A percentile compares a stretch with the other conserved stretches of the same genome.
phyloP scores from a whole-genome alignment of 23 tunicate species.

The Styela plicata region DNA sequence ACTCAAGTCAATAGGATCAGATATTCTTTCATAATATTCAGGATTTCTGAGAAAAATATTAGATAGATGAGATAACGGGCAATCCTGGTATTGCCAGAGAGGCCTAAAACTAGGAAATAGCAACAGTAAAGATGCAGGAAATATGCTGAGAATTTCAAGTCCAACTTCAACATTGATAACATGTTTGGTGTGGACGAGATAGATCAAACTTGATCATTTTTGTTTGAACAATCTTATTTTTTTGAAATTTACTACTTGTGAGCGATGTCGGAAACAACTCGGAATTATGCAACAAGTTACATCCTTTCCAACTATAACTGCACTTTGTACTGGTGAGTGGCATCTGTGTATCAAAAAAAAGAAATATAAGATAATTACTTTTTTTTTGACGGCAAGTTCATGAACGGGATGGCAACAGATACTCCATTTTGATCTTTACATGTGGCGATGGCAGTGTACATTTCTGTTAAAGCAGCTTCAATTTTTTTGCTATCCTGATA shows the following conservation, averaged over 20 bases:
- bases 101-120: too few species aligned
- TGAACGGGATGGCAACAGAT: constrained; percentile 77
- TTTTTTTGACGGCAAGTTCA: constrained; percentile 64
- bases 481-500: constrained; percentile 23
- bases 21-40: constrained; percentile 44
- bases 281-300: too few species aligned
- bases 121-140: too few species aligned
- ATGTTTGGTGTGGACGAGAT: too few species aligned
- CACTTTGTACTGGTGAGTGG: neutral
- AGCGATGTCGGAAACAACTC: too few species aligned
- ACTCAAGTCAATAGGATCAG: constrained; percentile 73
- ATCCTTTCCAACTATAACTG: neutral
- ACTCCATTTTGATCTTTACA: constrained; percentile 90
- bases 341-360: neutral
- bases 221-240: too few species aligned
- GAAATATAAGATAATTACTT: constrained; percentile 31
- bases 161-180: too few species aligned
- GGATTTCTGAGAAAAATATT: constrained; percentile 34
- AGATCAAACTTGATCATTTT: too few species aligned
- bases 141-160: too few species aligned
- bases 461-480: constrained; percentile 44
- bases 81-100: too few species aligned
- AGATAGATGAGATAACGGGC: neutral
- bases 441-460: constrained; percentile 56
- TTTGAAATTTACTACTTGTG: too few species aligned